Evolutionary conservation across 2,113 vertebrate species (phyloP).

Genomic region (Plectropomus leopardus): DNA sequence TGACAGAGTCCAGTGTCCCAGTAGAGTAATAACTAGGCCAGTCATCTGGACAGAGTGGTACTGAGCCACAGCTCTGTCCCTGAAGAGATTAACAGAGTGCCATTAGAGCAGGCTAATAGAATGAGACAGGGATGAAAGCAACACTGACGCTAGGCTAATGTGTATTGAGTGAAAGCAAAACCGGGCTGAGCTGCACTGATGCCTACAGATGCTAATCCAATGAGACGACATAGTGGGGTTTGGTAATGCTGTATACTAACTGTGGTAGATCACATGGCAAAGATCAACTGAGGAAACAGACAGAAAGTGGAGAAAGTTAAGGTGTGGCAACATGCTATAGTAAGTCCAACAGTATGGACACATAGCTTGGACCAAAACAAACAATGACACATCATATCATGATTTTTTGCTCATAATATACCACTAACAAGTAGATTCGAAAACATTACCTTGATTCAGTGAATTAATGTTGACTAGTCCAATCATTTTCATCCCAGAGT

Average conservation of each 20-base stretch:
- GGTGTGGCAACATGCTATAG: constrained; percentile 38
- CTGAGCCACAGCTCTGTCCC: constrained; percentile 54
- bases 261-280: constrained; percentile 61
- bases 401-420: background rate
- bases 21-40: constrained; percentile 65
- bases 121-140: constrained; percentile 74
- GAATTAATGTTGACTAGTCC: constrained; percentile 42
- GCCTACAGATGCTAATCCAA: constrained; percentile 68
- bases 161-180: constrained; percentile 77
- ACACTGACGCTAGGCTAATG: constrained; percentile 71
- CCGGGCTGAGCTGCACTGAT: constrained; percentile 47
- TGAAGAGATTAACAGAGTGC: constrained; percentile 71
- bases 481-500: constrained; percentile 37
- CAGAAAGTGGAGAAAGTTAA: constrained; percentile 30
- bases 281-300: constrained; percentile 25
- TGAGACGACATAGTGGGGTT: constrained; percentile 54
- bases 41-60: constrained; percentile 65
- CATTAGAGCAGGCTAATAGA: constrained; percentile 78
- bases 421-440: constrained; percentile 24
- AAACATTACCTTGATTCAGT: constrained; percentile 68
- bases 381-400: background rate
- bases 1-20: constrained; percentile 39
- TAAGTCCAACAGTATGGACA: background rate
- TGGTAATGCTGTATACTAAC: constrained; percentile 57
- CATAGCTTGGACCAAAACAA: background rate